A percentile compares a stretch with the other conserved stretches of the same genome.
Conservation (phyloP, 2,888 invertebrate species). For the Diloba caeruleocephala region DNA sequence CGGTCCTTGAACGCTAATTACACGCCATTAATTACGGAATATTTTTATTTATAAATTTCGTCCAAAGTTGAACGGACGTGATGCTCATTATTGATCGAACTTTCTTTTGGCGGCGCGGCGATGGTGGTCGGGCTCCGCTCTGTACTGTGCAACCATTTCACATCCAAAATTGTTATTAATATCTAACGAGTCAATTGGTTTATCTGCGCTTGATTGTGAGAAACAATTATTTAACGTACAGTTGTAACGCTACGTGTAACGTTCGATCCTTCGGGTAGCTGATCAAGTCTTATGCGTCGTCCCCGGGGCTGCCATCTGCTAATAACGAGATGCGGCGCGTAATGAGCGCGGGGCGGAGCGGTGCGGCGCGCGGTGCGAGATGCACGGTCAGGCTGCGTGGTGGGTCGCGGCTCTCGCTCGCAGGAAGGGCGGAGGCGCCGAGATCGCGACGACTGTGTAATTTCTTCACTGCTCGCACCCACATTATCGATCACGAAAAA, state of each 20-base stretch:
- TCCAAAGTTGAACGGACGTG: slow-evolving; percentile 68
- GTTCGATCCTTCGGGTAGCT: slow-evolving; percentile 15
- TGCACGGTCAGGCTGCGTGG: slow-evolving; percentile 45
- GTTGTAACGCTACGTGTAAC: slow-evolving; percentile 25
- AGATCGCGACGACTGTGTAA: slow-evolving; percentile 81
- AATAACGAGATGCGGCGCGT: slow-evolving; percentile 67
- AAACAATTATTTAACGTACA: slow-evolving; percentile 27
- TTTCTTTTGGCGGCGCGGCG: slow-evolving; percentile 61
- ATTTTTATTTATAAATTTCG: slow-evolving; percentile 68
- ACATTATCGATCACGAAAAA: slow-evolving; percentile 87
- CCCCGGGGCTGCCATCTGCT: slow-evolving; percentile 59
- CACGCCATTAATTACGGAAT: slow-evolving; percentile 77
- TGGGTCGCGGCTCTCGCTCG: slow-evolving; percentile 55
- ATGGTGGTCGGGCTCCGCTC: slow-evolving; percentile 48
- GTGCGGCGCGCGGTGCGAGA: slow-evolving; percentile 24
- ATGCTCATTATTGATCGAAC: slow-evolving; percentile 70
- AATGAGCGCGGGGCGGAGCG: slow-evolving; percentile 53
- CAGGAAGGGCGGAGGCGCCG: slow-evolving; percentile 82
- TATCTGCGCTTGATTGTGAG: slow-evolving; percentile 33
- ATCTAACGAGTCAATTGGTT: slow-evolving; percentile 44
- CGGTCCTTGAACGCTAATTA: slow-evolving; percentile 74
- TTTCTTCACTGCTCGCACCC: slow-evolving; percentile 86
- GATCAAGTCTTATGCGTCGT: slow-evolving; percentile 10
- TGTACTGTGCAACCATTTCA: slow-evolving; percentile 48
- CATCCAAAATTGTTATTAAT: slow-evolving; percentile 48